Conservation (phyloP, 2,113 vertebrate genomes). For the Rutilus rutilus region DNA sequence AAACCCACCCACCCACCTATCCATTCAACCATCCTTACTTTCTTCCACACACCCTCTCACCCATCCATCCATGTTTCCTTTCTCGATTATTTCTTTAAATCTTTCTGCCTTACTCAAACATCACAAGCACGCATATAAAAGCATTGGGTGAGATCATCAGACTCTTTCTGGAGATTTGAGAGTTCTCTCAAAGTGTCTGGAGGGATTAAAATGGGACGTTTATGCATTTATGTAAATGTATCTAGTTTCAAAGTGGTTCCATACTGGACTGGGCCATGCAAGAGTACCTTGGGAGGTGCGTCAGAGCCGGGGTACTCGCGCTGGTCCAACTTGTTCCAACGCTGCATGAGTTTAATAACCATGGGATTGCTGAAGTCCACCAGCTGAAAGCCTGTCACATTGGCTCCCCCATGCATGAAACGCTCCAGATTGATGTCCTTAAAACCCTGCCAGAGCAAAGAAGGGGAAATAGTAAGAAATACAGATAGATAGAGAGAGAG, state of each 20-base stretch:
- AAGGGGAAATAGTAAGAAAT: constrained; percentile 29
- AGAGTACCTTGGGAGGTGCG: constrained; percentile 90
- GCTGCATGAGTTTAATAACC: constrained; percentile 97
- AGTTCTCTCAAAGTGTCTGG: background rate
- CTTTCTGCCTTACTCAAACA: background rate
- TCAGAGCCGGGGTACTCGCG: constrained; percentile 97
- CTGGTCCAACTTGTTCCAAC: constrained; percentile 99
- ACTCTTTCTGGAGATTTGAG: background rate
- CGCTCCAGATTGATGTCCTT: constrained; percentile 98
- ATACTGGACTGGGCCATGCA: background rate
- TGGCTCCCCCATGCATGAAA: constrained; percentile 98
- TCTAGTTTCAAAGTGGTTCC: background rate
- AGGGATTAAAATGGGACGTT: background rate
- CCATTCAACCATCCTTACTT: background rate
- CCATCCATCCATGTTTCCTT: background rate
- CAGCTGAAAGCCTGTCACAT: constrained; percentile 97
- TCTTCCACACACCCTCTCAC: background rate
- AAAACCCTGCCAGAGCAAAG: constrained; percentile 82
- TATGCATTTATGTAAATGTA: background rate
- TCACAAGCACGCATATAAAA: background rate
- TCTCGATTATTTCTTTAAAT: background rate
- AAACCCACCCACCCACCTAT: background rate
- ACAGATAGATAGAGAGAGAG: background rate
- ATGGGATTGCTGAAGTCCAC: constrained; percentile 97
- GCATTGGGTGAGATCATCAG: background rate